Evolutionary conservation across 2,113 vertebrate genomes (phyloP).

Genomic region (Monopterus albus): DNA sequence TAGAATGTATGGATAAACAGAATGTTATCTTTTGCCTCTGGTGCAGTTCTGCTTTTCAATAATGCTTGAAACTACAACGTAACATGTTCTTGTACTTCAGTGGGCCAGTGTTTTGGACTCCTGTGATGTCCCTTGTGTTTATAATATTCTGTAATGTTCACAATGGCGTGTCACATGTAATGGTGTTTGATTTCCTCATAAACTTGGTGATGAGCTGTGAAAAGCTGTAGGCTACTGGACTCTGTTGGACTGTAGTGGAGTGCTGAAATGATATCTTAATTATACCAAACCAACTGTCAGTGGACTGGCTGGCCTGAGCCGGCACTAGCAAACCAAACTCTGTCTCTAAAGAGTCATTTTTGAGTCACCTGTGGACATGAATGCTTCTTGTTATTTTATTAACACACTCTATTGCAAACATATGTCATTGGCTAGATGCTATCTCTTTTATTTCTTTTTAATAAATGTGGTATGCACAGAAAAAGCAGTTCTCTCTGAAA

Average conservation of each 20-base stretch:
- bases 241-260: not conserved
- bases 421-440: too few relatives aligned
- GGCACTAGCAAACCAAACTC: too few relatives aligned
- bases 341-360: too few relatives aligned
- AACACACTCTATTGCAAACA: too few relatives aligned
- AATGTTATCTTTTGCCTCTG: not conserved
- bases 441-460: too few relatives aligned
- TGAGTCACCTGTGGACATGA: too few relatives aligned
- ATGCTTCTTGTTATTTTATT: too few relatives aligned
- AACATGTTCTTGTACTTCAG: not conserved
- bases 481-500: too few relatives aligned
- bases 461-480: too few relatives aligned
- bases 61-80: not conserved
- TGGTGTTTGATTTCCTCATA: not conserved
- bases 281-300: too few relatives aligned
- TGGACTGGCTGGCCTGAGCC: too few relatives aligned
- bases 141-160: not conserved
- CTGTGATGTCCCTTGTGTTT: not conserved
- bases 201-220: conserved; percentile 2
- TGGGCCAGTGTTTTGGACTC: not conserved
- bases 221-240: too few relatives aligned
- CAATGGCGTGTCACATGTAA: not conserved
- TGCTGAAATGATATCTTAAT: not conserved
- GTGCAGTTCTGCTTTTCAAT: not conserved
- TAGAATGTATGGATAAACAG: not conserved